phyloP scores from a whole-genome alignment of 1,140 invertebrate species.

The Geopemphigus sp. region DNA sequence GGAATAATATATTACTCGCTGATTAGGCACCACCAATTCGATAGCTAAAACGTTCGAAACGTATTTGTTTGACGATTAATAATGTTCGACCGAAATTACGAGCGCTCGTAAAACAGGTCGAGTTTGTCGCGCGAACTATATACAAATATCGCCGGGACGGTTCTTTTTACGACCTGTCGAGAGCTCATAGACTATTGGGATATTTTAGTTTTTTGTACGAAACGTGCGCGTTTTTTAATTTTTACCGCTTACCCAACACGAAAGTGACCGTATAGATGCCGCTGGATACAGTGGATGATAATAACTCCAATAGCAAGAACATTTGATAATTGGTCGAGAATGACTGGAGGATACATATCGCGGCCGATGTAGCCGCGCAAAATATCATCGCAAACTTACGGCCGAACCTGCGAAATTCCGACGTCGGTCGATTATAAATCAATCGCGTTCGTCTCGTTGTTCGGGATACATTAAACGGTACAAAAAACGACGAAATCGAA shows the following conservation, averaged over 20 bases:
- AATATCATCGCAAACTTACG: constrained; percentile 62
- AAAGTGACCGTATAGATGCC: constrained; percentile 65
- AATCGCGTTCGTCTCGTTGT: too few relatives aligned
- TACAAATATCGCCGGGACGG: too few relatives aligned
- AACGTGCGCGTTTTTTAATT: too few relatives aligned
- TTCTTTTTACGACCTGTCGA: too few relatives aligned
- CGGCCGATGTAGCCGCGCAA: constrained; percentile 60
- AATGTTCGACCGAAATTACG: too few relatives aligned
- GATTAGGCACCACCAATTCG: constrained; percentile 71
- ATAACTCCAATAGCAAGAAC: constrained; percentile 61
- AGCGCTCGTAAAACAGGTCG: too few relatives aligned
- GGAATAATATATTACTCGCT: constrained; percentile 70
- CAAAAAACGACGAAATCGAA: too few relatives aligned
- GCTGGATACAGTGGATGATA: constrained; percentile 62
- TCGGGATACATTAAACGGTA: too few relatives aligned
- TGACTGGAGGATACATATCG: constrained; percentile 60
- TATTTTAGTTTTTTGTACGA: too few relatives aligned
- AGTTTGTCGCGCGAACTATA: too few relatives aligned
- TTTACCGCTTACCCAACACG: constrained; percentile 59
- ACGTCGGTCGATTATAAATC: too few relatives aligned
- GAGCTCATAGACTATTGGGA: too few relatives aligned
- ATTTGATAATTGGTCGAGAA: constrained; percentile 60
- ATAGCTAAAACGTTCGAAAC: constrained; percentile 60
- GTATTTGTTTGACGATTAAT: not conserved
- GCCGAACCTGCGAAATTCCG: constrained; percentile 58